phyloP scores from a whole-genome alignment of 2,797 vertebrate species.

The Pangasius larnaudii region DNA sequence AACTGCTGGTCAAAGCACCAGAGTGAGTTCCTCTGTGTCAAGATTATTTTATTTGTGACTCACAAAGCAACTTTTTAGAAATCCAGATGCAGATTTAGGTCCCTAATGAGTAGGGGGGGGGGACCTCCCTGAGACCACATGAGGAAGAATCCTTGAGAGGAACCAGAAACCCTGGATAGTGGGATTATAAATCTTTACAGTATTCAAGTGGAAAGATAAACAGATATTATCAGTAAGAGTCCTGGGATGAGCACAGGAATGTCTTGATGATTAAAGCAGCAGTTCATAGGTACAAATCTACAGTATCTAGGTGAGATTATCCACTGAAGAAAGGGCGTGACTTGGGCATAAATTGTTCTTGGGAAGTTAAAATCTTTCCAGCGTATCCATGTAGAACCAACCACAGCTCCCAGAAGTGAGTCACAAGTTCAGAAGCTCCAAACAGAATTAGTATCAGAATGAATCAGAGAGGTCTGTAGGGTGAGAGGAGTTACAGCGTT shows the following conservation, averaged over 20 bases:
- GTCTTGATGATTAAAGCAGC: neutral
- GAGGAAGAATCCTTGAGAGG: too few species aligned
- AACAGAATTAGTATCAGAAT: neutral
- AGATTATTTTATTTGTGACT: neutral
- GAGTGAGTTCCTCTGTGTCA: constrained; percentile 79
- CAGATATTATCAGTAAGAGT: neutral
- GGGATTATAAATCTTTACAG: neutral
- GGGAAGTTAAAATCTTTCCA: neutral
- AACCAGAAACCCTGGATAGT: neutral
- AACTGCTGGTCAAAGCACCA: constrained; percentile 90
- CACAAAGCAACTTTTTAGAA: neutral
- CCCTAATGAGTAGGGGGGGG: neutral
- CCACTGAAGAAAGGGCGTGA: neutral
- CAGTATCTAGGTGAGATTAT: neutral
- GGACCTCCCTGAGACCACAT: too few species aligned
- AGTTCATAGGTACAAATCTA: neutral
- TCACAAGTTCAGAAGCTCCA: neutral
- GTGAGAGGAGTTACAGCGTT: neutral
- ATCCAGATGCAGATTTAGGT: neutral
- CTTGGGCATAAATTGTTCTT: neutral
- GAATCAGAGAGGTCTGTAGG: neutral
- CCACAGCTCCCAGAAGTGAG: neutral
- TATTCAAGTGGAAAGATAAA: neutral
- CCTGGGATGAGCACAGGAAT: neutral
- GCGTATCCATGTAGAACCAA: neutral